phyloP scores from a whole-genome alignment of 2,888 invertebrate genomes.

The Nomada ruficornis region DNA sequence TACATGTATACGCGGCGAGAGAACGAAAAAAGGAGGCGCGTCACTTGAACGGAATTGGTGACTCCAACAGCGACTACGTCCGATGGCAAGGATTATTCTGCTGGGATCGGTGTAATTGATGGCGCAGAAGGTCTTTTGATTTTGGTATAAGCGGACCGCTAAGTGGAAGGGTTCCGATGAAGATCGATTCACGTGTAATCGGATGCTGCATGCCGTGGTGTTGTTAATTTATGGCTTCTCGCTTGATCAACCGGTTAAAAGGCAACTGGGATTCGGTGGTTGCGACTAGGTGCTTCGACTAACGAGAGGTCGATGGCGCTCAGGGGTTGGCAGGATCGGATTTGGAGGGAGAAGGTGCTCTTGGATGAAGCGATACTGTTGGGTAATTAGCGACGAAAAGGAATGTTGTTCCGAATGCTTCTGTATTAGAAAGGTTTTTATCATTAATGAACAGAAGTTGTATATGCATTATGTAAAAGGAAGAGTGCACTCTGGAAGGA shows the following conservation, averaged over 20 bases:
- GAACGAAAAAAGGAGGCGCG: conserved; percentile 9
- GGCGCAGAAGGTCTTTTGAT: conserved; percentile 45
- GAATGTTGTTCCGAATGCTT: too few species aligned
- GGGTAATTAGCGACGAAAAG: not conserved
- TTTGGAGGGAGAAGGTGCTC: not conserved
- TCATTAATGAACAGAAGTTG: too few species aligned
- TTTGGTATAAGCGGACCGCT: conserved; percentile 30
- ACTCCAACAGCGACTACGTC: not conserved
- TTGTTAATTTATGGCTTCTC: conserved; percentile 37
- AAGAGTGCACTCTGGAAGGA: too few species aligned
- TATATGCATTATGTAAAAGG: too few species aligned
- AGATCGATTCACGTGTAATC: conserved; percentile 44
- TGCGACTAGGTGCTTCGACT: not conserved
- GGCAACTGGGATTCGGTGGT: conserved; percentile 19
- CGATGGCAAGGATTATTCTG: conserved; percentile 70
- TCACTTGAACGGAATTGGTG: conserved; percentile 1
- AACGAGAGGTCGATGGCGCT: not conserved
- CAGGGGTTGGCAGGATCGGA: not conserved
- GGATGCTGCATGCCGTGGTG: conserved; percentile 25
- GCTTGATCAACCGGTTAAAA: conserved; percentile 20
- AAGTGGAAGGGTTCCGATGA: conserved; percentile 18
- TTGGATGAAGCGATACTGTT: not conserved
- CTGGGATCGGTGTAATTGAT: conserved; percentile 57
- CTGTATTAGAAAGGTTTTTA: too few species aligned
- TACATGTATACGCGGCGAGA: not conserved